These are phyloP conservation scores for Equus quagga DNA, from an alignment of 2,113 vertebrate genomes.

Conservation along the genomic window DNA sequence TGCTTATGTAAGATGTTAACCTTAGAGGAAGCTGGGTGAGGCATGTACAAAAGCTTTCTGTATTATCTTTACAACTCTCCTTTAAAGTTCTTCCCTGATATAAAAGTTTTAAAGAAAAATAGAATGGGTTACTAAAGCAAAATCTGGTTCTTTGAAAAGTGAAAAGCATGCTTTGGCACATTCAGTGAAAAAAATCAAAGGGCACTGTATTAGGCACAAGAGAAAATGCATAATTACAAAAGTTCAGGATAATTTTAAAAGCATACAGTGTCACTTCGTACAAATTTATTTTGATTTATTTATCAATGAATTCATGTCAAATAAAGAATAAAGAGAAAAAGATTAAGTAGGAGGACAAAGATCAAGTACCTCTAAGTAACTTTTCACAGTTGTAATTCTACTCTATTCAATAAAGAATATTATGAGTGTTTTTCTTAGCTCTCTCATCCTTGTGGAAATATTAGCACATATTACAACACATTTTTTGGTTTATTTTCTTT, in stretches of 20 bases:
- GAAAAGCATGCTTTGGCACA: not conserved
- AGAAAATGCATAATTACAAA: not conserved
- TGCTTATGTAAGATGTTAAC: not conserved
- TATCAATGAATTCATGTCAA: not conserved
- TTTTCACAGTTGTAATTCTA: not conserved
- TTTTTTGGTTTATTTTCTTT: not conserved
- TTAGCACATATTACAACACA: not conserved
- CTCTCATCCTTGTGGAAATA: not conserved
- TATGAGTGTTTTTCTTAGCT: not conserved
- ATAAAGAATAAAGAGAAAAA: not conserved
- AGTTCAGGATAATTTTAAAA: not conserved
- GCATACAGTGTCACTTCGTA: no score
- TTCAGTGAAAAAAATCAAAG: not conserved
- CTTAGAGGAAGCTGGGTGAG: not conserved
- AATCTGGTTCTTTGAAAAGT: not conserved
- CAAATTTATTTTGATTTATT: not conserved
- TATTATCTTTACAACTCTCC: not conserved
- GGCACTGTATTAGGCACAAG: not conserved
- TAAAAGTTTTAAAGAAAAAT: not conserved
- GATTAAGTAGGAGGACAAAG: not conserved
- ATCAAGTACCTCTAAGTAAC: not conserved
- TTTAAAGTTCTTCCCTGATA: not conserved
- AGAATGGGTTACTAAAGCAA: not conserved
- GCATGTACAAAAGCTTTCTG: not conserved
- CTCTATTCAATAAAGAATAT: not conserved